Conservation (phyloP, 2,113 vertebrate species). For the Lontra canadensis region DNA sequence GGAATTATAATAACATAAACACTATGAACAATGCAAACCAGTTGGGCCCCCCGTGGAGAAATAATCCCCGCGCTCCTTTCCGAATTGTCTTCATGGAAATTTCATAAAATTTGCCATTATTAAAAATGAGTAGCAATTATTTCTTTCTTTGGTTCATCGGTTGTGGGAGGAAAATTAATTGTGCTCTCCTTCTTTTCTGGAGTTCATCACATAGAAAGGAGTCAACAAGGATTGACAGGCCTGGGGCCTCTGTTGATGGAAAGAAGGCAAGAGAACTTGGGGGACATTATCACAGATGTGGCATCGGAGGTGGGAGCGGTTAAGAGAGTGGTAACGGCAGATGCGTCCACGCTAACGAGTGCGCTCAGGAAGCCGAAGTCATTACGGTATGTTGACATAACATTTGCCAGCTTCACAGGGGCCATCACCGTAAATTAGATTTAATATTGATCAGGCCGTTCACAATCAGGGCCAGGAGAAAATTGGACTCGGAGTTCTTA, state of each 20-base stretch:
- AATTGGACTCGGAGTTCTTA: slow-evolving; percentile 80
- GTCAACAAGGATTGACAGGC: slow-evolving; percentile 48
- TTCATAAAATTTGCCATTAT: slow-evolving; percentile 86
- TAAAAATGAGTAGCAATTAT: slow-evolving; percentile 87
- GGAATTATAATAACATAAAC: slow-evolving; percentile 84
- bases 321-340: slow-evolving; percentile 75
- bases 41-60: slow-evolving; percentile 85
- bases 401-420: slow-evolving; percentile 85
- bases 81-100: slow-evolving; percentile 87
- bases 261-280: slow-evolving; percentile 63
- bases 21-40: slow-evolving; percentile 85
- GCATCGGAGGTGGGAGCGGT: slow-evolving; percentile 72
- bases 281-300: slow-evolving; percentile 70
- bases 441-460: slow-evolving; percentile 86
- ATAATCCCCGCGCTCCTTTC: slow-evolving; percentile 82
- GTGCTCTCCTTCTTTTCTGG: slow-evolving; percentile 75
- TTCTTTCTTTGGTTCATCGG: slow-evolving; percentile 86
- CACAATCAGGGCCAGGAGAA: slow-evolving; percentile 78
- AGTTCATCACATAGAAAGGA: slow-evolving; percentile 64
- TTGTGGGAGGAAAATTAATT: slow-evolving; percentile 81
- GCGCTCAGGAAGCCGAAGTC: slow-evolving; percentile 80
- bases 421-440: slow-evolving; percentile 85
- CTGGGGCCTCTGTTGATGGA: slow-evolving; percentile 43
- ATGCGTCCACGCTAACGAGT: slow-evolving; percentile 81
- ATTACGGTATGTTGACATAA: slow-evolving; percentile 87